Base-by-base conservation (phyloP, 2,113 vertebrate genomes). In the Lipophrys pholis region DNA sequence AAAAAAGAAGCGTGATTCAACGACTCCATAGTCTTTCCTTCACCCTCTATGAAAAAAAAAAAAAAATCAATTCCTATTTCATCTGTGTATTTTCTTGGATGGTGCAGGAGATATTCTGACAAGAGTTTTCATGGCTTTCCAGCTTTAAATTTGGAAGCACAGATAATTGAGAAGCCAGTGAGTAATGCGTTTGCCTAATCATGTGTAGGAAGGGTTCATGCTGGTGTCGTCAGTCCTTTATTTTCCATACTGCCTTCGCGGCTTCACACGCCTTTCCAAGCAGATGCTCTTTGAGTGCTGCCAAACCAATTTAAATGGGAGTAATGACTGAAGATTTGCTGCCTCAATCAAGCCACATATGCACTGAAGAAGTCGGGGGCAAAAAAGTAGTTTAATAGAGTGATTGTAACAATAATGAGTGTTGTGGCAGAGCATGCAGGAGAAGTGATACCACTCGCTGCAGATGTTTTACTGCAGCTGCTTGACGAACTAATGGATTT, bases 101-200 rank as follows among this genome's bases (percentile, higher is more conserved):
- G 35, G 43, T 12, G 53, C 2, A n/a, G 15, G 43, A 16, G 8
- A 51, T 35, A 11, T 71, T 63, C 49, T 68, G 46, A 67, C 62
- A 4, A 51, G 38, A 12, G 8, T 8, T 59, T 15, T 67, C 53
- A 11, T 14, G 60, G 52, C 30, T 66, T 58, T 62, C 50, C 46
- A 30, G 15, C 30, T 75, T 76, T 16, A 43, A 56, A 72, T 62
- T 51, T 46, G 53, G 15, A 58, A 70, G 30, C 5, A 15, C n/a
- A 12, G 15, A 49, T 43, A 0, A 12, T 6, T 41, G 55, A 52
- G 66, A 70, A 42, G 0, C 21, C 21, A 3, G 56, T 72, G 81
- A 79, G 56, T 76, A 79, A 79, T 76, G 56, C 14, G 30, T 39
- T 56, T 43, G 7, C 6, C 17, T 38, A 30, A 39, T 58, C 11